Percentiles rank a stretch among this genome's conserved stretches.
Conservation (phyloP, 1,140 invertebrate genomes). For the Drosophila simulans region DNA sequence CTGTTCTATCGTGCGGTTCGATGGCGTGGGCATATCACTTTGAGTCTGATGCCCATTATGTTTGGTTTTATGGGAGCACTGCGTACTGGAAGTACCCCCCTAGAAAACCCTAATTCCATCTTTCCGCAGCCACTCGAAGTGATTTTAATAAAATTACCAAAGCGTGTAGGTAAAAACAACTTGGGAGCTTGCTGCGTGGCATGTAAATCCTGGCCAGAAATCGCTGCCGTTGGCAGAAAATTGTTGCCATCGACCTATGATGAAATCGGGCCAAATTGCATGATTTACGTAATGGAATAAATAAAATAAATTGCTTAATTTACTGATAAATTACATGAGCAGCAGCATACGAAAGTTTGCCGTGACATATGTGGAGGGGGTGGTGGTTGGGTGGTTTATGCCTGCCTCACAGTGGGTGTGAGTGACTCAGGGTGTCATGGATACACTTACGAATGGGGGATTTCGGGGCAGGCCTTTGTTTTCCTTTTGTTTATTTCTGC, state of each 20-base stretch:
- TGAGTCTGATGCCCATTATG: conserved; percentile 56
- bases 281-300: conserved; percentile 84
- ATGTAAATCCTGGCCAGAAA: conserved; percentile 79
- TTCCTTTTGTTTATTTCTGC: conserved; percentile 40
- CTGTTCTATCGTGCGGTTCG: conserved; percentile 2
- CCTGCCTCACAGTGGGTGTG: not conserved
- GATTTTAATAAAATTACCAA: conserved; percentile 82
- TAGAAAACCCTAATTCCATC: conserved; percentile 28
- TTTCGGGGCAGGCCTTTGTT: conserved; percentile 5
- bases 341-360: conserved; percentile 56
- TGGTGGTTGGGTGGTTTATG: not conserved
- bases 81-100: conserved; percentile 36
- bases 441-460: conserved; percentile 13
- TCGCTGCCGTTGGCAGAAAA: conserved; percentile 67
- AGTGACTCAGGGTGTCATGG: conserved; percentile 33
- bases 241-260: conserved; percentile 67
- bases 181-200: conserved; percentile 13
- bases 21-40: not conserved
- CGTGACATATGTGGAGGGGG: conserved; percentile 36
- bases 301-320: conserved; percentile 84
- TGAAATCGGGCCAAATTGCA: conserved; percentile 82
- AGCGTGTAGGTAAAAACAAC: conserved; percentile 74
- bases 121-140: conserved; percentile 50
- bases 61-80: conserved; percentile 67
- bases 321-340: conserved; percentile 83